These are phyloP conservation scores for Hetaerina americana DNA, from an alignment of 1,140 invertebrate genomes.

Conservation along the genomic window DNA sequence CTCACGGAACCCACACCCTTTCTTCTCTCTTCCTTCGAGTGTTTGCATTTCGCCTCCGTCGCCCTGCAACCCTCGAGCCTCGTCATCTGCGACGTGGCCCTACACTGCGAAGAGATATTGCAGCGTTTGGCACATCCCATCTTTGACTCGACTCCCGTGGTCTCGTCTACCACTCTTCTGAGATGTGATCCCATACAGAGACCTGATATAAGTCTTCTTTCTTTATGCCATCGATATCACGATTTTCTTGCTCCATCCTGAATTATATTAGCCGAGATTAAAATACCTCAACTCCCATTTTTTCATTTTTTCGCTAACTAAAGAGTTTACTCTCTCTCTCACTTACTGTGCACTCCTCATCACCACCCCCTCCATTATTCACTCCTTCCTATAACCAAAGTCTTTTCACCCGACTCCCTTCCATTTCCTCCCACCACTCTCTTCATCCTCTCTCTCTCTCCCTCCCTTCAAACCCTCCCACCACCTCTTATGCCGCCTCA, in stretches of 20 bases:
- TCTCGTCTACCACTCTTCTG: neutral
- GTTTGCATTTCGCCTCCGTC: no score
- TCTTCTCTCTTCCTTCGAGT: neutral
- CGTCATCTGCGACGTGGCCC: no score
- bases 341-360: no score
- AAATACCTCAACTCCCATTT: neutral
- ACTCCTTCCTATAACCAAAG: no score
- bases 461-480: neutral
- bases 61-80: no score
- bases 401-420: no score
- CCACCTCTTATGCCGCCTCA: neutral
- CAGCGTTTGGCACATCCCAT: no score
- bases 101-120: no score
- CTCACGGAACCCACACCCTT: neutral
- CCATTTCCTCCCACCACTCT: neutral
- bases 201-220: neutral
- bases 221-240: neutral
- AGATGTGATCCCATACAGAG: neutral
- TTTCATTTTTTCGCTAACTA: neutral
- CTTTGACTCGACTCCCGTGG: neutral
- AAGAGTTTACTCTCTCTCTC: no score
- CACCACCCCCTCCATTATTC: no score
- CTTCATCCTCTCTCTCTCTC: neutral
- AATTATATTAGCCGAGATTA: neutral
- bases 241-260: neutral